Conservation (phyloP, 2,888 invertebrate genomes). For the Mamestra brassicae region DNA sequence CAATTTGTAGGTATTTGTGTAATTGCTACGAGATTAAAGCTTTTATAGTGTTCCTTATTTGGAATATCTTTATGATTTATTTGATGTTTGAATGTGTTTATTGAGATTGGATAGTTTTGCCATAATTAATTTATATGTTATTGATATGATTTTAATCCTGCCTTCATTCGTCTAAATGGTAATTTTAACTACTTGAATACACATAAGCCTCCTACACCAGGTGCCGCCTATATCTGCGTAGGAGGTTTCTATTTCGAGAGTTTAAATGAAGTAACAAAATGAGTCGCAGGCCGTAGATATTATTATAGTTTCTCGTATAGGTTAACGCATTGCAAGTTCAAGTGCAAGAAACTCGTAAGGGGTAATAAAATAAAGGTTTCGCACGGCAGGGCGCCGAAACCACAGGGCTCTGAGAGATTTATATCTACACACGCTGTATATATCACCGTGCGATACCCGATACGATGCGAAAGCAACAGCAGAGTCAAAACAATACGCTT, state of each 20-base stretch:
- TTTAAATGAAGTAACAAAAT: conserved; percentile 30
- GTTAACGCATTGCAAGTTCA: conserved; percentile 69
- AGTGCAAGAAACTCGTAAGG: conserved; percentile 83
- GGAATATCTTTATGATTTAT: conserved; percentile 52
- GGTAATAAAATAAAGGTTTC: conserved; percentile 83
- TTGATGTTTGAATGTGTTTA: conserved; percentile 48
- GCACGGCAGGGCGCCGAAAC: conserved; percentile 79
- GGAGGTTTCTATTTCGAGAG: conserved; percentile 27
- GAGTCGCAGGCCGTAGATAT: conserved; percentile 15
- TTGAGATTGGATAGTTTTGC: conserved; percentile 35
- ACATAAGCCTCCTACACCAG: conserved; percentile 27
- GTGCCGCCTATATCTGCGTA: conserved; percentile 16
- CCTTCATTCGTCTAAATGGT: conserved; percentile 44
- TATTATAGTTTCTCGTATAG: conserved; percentile 52
- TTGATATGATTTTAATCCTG: conserved; percentile 56
- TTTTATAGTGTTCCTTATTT: conserved; percentile 52
- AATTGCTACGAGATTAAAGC: conserved; percentile 60
- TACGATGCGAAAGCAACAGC: conserved; percentile 66
- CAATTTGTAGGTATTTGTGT: conserved; percentile 70
- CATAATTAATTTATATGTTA: conserved; percentile 55
- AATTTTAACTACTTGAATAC: conserved; percentile 40
- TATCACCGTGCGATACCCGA: conserved; percentile 72
- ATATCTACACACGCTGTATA: conserved; percentile 65
- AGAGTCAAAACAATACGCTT: conserved; percentile 72
- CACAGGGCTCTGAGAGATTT: conserved; percentile 73